phyloP scores from a whole-genome alignment of 2,797 vertebrate genomes.

The Prionace glauca region DNA sequence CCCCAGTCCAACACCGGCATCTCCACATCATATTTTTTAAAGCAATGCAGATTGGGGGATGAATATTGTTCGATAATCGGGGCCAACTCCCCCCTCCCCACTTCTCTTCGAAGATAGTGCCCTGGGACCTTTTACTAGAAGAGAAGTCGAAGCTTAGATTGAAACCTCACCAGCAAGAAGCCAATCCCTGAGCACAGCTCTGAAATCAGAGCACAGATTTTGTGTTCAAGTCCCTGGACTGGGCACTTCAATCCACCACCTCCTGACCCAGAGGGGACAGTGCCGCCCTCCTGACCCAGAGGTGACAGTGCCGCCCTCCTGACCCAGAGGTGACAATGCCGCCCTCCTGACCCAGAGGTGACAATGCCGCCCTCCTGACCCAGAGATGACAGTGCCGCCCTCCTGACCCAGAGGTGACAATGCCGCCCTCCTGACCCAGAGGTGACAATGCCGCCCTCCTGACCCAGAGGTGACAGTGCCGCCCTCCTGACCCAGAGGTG shows the following conservation, averaged over 20 bases:
- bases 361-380: neutral
- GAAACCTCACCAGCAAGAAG: no score
- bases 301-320: neutral
- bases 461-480: no score
- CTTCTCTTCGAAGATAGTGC: neutral
- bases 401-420: no score
- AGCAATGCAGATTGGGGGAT: neutral
- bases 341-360: no score
- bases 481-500: no score
- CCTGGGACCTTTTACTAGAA: neutral
- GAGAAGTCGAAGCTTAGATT: no score
- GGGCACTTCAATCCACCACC: neutral
- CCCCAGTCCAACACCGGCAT: no score
- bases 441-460: no score
- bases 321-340: neutral
- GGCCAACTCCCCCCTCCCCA: neutral
- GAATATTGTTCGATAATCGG: neutral
- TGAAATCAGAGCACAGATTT: neutral
- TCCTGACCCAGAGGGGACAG: neutral
- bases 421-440: neutral
- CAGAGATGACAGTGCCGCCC: no score
- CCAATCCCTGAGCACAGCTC: neutral
- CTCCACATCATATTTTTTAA: neutral
- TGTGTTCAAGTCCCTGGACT: neutral
- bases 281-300: neutral